Evolutionary conservation across 2,888 invertebrate genomes (phyloP).

Genomic region (Julus scanicus): DNA sequence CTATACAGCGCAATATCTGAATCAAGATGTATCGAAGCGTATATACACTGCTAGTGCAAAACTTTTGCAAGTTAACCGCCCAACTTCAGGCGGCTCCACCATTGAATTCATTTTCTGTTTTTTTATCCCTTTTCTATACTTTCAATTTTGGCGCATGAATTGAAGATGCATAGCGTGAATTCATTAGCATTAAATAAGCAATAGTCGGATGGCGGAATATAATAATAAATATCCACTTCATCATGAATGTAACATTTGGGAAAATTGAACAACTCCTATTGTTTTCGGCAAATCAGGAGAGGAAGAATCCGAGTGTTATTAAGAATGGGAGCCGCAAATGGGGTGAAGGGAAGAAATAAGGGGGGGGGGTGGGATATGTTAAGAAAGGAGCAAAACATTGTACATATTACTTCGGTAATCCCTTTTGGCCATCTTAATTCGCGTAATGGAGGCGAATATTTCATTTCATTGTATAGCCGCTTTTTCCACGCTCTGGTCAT

Average conservation of each 20-base stretch:
- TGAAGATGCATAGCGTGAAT: slow-evolving; percentile 48
- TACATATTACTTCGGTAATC: slow-evolving; percentile 1
- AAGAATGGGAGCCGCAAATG: not conserved
- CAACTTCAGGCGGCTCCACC: not conserved
- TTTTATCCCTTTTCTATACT: not conserved
- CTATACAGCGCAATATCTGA: too few relatives aligned
- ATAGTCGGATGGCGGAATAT: slow-evolving; percentile 47
- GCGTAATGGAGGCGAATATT: slow-evolving; percentile 11
- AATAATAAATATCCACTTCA: slow-evolving; percentile 51
- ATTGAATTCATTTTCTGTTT: not conserved
- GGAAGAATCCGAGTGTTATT: not conserved
- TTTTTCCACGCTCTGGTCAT: slow-evolving; percentile 33
- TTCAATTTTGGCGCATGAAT: slow-evolving; percentile 28
- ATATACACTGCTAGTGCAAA: too few relatives aligned
- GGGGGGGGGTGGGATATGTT: not conserved
- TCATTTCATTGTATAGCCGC: not conserved
- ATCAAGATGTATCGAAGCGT: too few relatives aligned
- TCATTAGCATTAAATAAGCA: slow-evolving; percentile 53
- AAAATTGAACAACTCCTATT: slow-evolving; percentile 32
- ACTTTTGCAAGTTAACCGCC: not conserved
- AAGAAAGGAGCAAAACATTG: slow-evolving; percentile 22
- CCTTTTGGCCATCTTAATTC: slow-evolving; percentile 14
- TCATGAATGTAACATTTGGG: slow-evolving; percentile 4
- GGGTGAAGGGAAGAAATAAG: not conserved
- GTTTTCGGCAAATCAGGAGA: slow-evolving; percentile 33